Evolutionary conservation across 2,888 invertebrate species (phyloP).

Genomic region (Watsonalla cultraria): DNA sequence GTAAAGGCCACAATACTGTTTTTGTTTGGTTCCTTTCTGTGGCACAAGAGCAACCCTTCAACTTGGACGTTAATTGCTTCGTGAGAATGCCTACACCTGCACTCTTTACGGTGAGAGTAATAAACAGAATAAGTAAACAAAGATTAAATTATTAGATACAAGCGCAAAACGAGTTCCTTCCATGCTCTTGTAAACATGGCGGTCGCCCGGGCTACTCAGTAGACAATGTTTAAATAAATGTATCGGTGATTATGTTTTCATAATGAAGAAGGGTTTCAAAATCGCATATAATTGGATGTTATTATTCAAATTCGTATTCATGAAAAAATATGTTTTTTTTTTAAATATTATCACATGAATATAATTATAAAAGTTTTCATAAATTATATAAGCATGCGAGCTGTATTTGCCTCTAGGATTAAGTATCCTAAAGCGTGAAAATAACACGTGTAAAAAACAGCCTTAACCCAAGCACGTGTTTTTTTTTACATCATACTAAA

Average conservation of each 20-base stretch:
- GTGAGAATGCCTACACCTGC: constrained; percentile 66
- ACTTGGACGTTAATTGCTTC: constrained; percentile 68
- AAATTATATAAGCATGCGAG: too few species aligned
- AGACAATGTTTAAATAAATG: too few species aligned
- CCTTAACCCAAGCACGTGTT: constrained; percentile 7
- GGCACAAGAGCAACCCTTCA: constrained; percentile 66
- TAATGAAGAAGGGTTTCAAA: too few species aligned
- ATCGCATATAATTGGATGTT: too few species aligned
- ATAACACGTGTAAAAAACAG: constrained; percentile 1
- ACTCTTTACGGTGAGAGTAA: constrained; percentile 39
- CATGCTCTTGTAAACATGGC: constrained; percentile 12
- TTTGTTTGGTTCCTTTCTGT: constrained; percentile 51
- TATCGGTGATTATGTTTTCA: too few species aligned
- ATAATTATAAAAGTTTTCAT: too few species aligned
- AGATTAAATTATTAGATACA: constrained; percentile 12
- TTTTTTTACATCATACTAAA: constrained; percentile 30
- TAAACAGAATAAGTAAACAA: constrained; percentile 58
- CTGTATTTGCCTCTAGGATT: too few species aligned
- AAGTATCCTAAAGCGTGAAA: too few species aligned
- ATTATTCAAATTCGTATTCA: too few species aligned
- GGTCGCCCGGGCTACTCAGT: too few species aligned
- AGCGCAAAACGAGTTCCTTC: constrained; percentile 27
- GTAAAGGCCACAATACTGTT: constrained; percentile 45
- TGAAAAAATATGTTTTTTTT: too few species aligned
- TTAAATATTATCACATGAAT: too few species aligned